These are phyloP conservation scores for Strongylocentrotus purpuratus DNA, from an alignment of 35 echinoderm and acorn worm species.

Conservation along the genomic window DNA sequence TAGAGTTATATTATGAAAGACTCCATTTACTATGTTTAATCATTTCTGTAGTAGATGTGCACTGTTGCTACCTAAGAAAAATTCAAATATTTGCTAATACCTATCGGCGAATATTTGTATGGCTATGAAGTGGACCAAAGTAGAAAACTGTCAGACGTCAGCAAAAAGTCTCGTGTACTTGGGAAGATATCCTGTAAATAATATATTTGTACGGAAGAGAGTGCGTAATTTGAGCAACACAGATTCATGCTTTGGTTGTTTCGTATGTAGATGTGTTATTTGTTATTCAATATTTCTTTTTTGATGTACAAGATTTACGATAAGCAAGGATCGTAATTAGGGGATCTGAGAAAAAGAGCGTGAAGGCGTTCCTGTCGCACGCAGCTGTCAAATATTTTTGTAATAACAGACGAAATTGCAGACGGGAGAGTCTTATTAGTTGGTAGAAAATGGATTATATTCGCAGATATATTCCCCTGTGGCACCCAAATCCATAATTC, in stretches of 20 bases:
- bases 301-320: not conserved
- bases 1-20: not conserved
- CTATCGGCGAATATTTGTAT: constrained; percentile 26
- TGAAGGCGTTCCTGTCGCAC: not conserved
- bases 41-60: not conserved
- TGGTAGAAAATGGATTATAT: not conserved
- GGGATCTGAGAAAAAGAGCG: not conserved
- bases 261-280: not conserved
- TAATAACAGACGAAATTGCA: not conserved
- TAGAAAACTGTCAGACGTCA: not conserved
- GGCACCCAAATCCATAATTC: not conserved
- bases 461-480: not conserved
- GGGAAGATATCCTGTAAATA: not conserved
- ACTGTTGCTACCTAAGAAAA: not conserved
- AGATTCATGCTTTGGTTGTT: not conserved
- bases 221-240: not conserved
- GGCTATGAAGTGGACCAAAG: constrained; percentile 42
- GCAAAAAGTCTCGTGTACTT: not conserved
- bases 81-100: constrained; percentile 28
- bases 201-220: not conserved
- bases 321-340: not conserved
- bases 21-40: not conserved
- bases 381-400: not conserved
- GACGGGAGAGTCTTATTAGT: not conserved
- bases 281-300: not conserved